Evolutionary conservation across 2,888 invertebrate genomes (phyloP), one percentile per base, ranked within the genome.

Genomic region (Creontiades dilutus): DNA sequence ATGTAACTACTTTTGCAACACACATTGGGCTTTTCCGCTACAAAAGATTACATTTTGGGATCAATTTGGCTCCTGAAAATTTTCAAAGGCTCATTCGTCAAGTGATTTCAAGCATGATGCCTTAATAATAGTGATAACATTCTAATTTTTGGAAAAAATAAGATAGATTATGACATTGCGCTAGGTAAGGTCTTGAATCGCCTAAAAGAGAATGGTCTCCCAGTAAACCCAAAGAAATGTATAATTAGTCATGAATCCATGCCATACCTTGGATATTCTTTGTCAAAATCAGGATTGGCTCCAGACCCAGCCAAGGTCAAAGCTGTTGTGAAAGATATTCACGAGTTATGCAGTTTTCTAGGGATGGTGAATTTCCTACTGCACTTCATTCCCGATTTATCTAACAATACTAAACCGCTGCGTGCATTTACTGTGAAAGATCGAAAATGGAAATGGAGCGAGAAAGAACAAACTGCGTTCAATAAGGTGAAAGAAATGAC

Each of bases 1-100:
- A 28, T 19, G 9, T 89, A 9, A 89, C n/a, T n/a, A n/a, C 84
- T 16, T 89, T 89, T 19, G 55, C 86, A n/a, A 86, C 86, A 5
- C 86, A 86, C 47, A 11, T 75, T 14, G 86, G 86, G 14, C 48
- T 86, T 9, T 75, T 23, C 16, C 86, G 86, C 12, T 86, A 86
- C 48, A 86, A 86, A 48, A 16, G 86, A 75, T 23, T 75, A 48
- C 75, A 23, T 46, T 86, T 86, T 46, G 86, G 75, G n/a, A 86
- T 86, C 2, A 47, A 47, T 13, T 28, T 75, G 5, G 90, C 90
- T 11, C 47, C 90, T 19, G 85, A 90, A 11, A 75, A 61, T 9
- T 90, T 90, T 52, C 85, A 90, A 76, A 7, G 37, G 9, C 27
- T 47, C 13, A 48, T 75, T n/a, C 14, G 47, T 11, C 76, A 75